Evolutionary conservation across 2,888 invertebrate species (phyloP), one percentile per base, ranked within the genome.

Genomic region (Mythimna loreyi): DNA sequence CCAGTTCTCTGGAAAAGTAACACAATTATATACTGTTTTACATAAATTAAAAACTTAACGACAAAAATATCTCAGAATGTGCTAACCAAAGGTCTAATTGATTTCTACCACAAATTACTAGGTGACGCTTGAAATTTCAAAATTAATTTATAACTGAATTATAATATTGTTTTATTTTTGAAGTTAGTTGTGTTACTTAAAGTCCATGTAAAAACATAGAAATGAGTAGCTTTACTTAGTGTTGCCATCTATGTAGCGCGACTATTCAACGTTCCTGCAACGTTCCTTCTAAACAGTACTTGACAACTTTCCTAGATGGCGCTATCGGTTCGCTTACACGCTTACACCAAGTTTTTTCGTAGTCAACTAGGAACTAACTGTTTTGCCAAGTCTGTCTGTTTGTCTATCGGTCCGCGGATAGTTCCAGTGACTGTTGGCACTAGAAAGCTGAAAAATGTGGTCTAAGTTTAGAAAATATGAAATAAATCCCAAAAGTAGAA

Each of bases 261-360:
- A 52, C 19, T 13, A 2, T 11, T 36, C 28, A 33, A 43, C 30
- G 21, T 13, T 21, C 2, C 8, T 25, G 5, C 19, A 9, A 33
- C 33, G 33, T 33, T 33, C 7, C 33, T 33, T 8, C 28, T 3
- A 4, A 28, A 0, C n/a, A 36, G 23, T 36, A n/a, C n/a, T 7
- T 23, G 1, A 21, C 4, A 6, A 16, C 21, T 11, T 25, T 2
- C 3, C 40, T 70, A 70, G 77, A 57, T 77, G 71, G 63, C 72
- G 50, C 9, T 72, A 4, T 11, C 13, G 11, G 43, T 36, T n/a
- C n/a, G n/a, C n/a, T n/a, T n/a, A n/a, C n/a, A n/a, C n/a, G n/a
- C n/a, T n/a, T n/a, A n/a, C n/a, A n/a, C n/a, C n/a, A n/a, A n/a
- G n/a, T n/a, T n/a, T n/a, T n/a, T n/a, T n/a, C n/a, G n/a, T n/a